These are phyloP conservation scores for Sciaenops ocellatus DNA, from an alignment of 2,797 vertebrate species.

Conservation along the genomic window DNA sequence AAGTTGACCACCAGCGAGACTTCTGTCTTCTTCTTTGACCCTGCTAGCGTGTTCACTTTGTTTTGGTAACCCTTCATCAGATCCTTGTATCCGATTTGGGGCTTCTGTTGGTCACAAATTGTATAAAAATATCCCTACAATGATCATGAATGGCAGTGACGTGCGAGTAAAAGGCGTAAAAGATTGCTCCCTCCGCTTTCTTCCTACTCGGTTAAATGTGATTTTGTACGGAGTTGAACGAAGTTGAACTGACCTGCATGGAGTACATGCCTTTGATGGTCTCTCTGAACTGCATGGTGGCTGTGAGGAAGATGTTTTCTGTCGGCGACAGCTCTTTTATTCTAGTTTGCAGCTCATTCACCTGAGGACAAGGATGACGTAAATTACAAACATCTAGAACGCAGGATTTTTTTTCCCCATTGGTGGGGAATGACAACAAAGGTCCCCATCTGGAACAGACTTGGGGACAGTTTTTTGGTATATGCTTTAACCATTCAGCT, in stretches of 20 bases:
- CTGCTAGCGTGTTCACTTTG: constrained; percentile 88
- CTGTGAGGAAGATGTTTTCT: constrained; percentile 91
- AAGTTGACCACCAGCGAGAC: constrained; percentile 94
- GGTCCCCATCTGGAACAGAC: neutral
- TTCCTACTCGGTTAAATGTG: neutral
- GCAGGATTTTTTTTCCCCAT: neutral
- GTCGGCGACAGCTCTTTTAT: constrained; percentile 87
- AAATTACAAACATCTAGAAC: neutral
- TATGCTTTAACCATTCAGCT: neutral
- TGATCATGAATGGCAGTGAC: neutral
- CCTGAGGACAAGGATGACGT: constrained; percentile 77
- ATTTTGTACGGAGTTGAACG: neutral
- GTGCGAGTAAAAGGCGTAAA: neutral
- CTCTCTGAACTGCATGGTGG: constrained; percentile 93
- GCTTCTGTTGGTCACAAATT: constrained; percentile 73
- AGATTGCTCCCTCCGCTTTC: neutral
- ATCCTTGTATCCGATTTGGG: constrained; percentile 90
- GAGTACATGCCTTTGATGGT: constrained; percentile 97
- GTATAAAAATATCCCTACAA: neutral
- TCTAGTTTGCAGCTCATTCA: constrained; percentile 89
- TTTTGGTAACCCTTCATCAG: constrained; percentile 94
- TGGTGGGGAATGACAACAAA: neutral
- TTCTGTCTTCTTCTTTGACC: constrained; percentile 84
- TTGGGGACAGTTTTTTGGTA: neutral
- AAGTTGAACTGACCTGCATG: constrained; percentile 87